Percentiles rank a stretch among this genome's conserved stretches.
Conservation (phyloP, 2,888 invertebrate species). For the Teleiodes luculella region DNA sequence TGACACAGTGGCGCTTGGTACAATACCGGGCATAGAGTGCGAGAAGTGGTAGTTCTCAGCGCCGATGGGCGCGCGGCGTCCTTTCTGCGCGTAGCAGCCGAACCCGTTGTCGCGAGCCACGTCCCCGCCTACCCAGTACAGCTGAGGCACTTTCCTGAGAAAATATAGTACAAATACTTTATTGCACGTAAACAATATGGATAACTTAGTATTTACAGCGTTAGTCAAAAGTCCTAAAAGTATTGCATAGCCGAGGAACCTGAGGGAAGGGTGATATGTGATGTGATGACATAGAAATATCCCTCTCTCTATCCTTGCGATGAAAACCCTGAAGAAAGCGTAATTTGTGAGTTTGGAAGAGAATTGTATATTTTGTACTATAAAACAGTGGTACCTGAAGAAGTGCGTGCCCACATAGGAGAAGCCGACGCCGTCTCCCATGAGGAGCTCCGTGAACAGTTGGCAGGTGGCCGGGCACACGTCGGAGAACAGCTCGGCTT, state of each 20-base stretch:
- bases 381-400: conserved; percentile 58
- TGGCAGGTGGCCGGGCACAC: conserved; percentile 52
- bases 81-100: conserved; percentile 61
- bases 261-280: too few species aligned
- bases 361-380: too few species aligned
- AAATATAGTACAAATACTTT: too few species aligned
- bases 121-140: conserved; percentile 65
- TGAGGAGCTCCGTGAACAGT: conserved; percentile 53
- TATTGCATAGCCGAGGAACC: too few species aligned
- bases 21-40: conserved; percentile 70
- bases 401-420: conserved; percentile 61
- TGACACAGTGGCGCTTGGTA: too few species aligned
- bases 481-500: conserved; percentile 55
- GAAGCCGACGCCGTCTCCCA: conserved; percentile 47
- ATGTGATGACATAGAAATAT: too few species aligned
- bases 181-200: too few species aligned
- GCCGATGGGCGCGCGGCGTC: conserved; percentile 44
- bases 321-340: too few species aligned
- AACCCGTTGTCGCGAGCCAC: conserved; percentile 55
- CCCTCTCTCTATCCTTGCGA: too few species aligned
- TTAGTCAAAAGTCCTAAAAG: too few species aligned
- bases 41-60: conserved; percentile 65
- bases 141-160: conserved; percentile 52
- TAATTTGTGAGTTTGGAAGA: too few species aligned
- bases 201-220: too few species aligned